Evolutionary conservation across 2,113 vertebrate species (phyloP), one percentile per base, ranked within the genome.

Genomic region (Silurus glanis): DNA sequence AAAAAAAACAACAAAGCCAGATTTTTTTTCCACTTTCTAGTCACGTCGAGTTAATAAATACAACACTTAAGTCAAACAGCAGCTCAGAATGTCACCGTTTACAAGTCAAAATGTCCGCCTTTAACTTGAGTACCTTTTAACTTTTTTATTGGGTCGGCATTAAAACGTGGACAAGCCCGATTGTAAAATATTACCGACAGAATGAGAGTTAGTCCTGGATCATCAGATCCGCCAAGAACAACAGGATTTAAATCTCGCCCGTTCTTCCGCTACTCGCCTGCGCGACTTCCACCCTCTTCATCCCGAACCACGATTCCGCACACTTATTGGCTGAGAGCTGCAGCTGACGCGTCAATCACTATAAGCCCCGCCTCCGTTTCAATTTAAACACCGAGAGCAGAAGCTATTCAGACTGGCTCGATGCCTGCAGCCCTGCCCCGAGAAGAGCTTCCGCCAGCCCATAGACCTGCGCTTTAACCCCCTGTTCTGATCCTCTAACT

Each of bases 391-490:
- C n/a, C 69, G 84, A 8, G 86, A 88, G 85, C 90, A 91, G 55
- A 4, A 25, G 90, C 93, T 90, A 91, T 91, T 93, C 88, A 67
- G 72, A 92, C 75, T 91, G 93, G 94, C 91, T 83, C 81, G 74
- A 53, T 91, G 92, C 93, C 93, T 89, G 89, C 93, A 80, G 13
- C 92, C 94, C 95, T 95, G 92, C 94, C 94, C 59, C 93, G 93
- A 94, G 90, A 90, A 90, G 90, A 83, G 66, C 59, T 59, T 10
- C 59, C 14, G 14, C 84, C 83, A 87, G 84, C 94, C 95, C 95
- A 90, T 95, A 85, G 90, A 45, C 90, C 74, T 45, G 13, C 66
- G 47, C 61, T 67, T 37, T 79, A 85, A 82, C 51, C n/a, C 62
- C 56, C 83, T 67, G 21, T 72, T 66, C 59, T 71, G 72, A 88